phyloP scores from a whole-genome alignment of 2,888 invertebrate genomes.

The Pyrocoelia pectoralis region DNA sequence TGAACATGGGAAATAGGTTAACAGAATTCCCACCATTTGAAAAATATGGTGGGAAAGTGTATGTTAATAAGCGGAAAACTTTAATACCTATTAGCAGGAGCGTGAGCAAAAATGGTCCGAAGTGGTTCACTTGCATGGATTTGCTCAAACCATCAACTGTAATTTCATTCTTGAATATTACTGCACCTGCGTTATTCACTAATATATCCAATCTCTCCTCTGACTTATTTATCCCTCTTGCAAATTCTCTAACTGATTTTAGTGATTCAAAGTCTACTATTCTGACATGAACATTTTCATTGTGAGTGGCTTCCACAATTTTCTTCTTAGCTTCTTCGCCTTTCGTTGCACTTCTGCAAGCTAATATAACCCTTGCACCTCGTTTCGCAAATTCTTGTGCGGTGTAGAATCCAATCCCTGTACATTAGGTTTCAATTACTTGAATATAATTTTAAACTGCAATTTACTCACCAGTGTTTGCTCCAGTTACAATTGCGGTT shows the following conservation, averaged over 20 bases:
- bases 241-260: conserved; percentile 67
- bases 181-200: background rate
- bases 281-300: conserved; percentile 53
- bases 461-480: conserved; percentile 10
- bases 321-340: conserved; percentile 33
- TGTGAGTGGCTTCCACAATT: conserved; percentile 51
- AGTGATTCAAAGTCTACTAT: conserved; percentile 64
- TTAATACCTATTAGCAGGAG: background rate
- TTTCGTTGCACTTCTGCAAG: conserved; percentile 57
- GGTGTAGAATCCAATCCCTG: conserved; percentile 60
- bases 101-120: conserved; percentile 40
- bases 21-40: no score
- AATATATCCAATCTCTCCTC: background rate
- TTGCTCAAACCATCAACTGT: background rate
- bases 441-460: background rate
- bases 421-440: background rate
- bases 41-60: no score
- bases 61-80: no score
- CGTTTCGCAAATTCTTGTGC: conserved; percentile 58
- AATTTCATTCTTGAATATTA: background rate
- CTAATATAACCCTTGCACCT: conserved; percentile 64
- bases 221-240: conserved; percentile 62
- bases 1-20: no score
- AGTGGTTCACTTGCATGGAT: background rate
- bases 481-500: conserved; percentile 15